Conservation (phyloP, 2,797 vertebrate genomes). For the Gambusia yucatana region DNA sequence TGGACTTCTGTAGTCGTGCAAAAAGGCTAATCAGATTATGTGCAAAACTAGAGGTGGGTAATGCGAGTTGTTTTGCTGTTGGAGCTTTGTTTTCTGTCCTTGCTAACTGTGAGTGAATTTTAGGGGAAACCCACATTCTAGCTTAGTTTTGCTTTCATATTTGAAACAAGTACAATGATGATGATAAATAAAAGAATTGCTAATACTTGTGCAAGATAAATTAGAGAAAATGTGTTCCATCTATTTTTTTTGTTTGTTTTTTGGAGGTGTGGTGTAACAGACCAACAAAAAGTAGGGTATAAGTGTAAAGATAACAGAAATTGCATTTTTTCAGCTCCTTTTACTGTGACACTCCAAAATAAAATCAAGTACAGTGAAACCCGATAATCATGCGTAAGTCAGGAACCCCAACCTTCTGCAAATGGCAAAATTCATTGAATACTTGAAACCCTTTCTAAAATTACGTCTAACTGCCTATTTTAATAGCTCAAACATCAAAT, state of each 20-base stretch:
- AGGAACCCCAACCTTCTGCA: background rate
- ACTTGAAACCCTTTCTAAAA: background rate
- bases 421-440: background rate
- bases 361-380: background rate
- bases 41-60: background rate
- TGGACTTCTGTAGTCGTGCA: background rate
- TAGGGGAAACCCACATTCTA: background rate
- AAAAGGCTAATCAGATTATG: background rate
- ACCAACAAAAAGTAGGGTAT: background rate
- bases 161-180: background rate
- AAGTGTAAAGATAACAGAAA: background rate
- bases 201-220: background rate
- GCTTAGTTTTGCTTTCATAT: slow-evolving; percentile 17
- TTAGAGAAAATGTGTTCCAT: background rate
- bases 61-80: background rate
- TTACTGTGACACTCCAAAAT: background rate
- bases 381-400: background rate
- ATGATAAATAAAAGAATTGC: background rate
- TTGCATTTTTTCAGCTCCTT: background rate
- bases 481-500: background rate
- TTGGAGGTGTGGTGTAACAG: background rate
- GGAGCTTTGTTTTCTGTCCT: background rate
- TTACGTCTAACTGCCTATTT: background rate
- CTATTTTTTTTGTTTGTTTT: background rate
- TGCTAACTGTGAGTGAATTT: background rate